Conservation (phyloP, 2,888 invertebrate species). For the Rhagonycha fulva region DNA sequence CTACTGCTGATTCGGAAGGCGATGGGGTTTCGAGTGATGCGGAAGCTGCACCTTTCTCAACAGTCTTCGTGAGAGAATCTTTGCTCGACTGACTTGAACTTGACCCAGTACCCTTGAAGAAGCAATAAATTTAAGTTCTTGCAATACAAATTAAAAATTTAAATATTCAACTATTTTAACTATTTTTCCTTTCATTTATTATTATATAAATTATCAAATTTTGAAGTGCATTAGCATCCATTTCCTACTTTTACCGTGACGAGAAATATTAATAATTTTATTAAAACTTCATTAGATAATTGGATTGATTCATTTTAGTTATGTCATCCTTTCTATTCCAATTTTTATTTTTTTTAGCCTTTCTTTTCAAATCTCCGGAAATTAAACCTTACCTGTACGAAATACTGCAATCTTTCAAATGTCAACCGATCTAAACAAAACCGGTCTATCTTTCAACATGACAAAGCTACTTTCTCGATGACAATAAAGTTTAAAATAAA, state of each 20-base stretch:
- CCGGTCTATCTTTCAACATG: not conserved
- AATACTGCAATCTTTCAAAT: not conserved
- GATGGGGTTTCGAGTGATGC: conserved; percentile 30
- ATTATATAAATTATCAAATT: not conserved
- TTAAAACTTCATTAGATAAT: not conserved
- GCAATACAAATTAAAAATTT: not conserved
- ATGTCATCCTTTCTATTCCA: not conserved
- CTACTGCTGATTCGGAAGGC: not conserved
- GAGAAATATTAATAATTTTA: not conserved
- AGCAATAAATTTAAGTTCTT: not conserved
- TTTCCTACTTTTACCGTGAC: not conserved
- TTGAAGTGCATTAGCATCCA: not conserved
- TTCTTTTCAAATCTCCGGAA: not conserved
- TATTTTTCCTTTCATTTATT: not conserved
- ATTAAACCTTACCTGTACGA: not conserved
- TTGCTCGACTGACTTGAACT: conserved; percentile 38
- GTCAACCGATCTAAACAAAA: not conserved
- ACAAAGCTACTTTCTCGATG: not conserved
- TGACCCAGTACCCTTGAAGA: conserved; percentile 38
- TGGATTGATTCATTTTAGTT: not conserved
- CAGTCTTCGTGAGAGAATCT: conserved; percentile 37
- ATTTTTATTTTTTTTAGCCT: not conserved
- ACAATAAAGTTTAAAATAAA: not conserved
- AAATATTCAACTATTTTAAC: not conserved
- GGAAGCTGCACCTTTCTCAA: conserved; percentile 42